Evolutionary conservation across 2,797 vertebrate species (phyloP).

Genomic region (Phrynocephalus forsythii): DNA sequence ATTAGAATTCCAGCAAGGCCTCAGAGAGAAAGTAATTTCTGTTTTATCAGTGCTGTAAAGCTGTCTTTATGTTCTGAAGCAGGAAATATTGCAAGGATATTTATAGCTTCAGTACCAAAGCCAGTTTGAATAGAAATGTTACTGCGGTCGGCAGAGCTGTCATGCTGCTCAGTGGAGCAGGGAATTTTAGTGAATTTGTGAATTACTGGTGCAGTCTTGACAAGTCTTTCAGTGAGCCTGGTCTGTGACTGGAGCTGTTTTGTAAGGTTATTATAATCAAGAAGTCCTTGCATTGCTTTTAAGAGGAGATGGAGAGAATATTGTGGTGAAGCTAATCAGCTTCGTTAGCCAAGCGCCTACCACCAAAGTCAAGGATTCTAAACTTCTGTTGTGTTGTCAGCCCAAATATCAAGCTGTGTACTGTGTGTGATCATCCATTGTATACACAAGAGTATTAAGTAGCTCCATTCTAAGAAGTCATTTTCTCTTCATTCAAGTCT

Average conservation of each 20-base stretch:
- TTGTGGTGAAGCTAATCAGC: slow-evolving; percentile 46
- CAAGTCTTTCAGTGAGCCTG: slow-evolving; percentile 77
- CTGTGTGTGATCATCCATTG: neutral
- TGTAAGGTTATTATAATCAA: slow-evolving; percentile 73
- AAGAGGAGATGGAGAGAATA: slow-evolving; percentile 55
- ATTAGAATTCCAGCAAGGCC: slow-evolving; percentile 87
- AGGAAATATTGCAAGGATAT: slow-evolving; percentile 85
- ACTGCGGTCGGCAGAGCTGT: slow-evolving; percentile 79
- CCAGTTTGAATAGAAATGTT: slow-evolving; percentile 85
- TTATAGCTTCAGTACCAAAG: slow-evolving; percentile 83
- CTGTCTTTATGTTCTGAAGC: slow-evolving; percentile 85
- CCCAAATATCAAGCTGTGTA: neutral
- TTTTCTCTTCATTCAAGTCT: neutral
- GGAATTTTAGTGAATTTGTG: slow-evolving; percentile 83
- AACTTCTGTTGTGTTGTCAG: slow-evolving; percentile 24
- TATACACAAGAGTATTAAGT: neutral
- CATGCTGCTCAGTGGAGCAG: slow-evolving; percentile 80
- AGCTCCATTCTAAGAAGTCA: neutral
- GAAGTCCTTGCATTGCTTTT: slow-evolving; percentile 66
- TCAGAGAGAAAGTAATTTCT: slow-evolving; percentile 87
- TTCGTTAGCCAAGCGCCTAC: slow-evolving; percentile 9
- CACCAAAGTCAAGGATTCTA: slow-evolving; percentile 27
- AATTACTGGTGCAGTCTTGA: slow-evolving; percentile 80
- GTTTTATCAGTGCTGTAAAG: slow-evolving; percentile 87
- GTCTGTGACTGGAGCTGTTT: slow-evolving; percentile 72